Conservation (phyloP, 2,888 invertebrate species). For the Odontothrips loti region DNA sequence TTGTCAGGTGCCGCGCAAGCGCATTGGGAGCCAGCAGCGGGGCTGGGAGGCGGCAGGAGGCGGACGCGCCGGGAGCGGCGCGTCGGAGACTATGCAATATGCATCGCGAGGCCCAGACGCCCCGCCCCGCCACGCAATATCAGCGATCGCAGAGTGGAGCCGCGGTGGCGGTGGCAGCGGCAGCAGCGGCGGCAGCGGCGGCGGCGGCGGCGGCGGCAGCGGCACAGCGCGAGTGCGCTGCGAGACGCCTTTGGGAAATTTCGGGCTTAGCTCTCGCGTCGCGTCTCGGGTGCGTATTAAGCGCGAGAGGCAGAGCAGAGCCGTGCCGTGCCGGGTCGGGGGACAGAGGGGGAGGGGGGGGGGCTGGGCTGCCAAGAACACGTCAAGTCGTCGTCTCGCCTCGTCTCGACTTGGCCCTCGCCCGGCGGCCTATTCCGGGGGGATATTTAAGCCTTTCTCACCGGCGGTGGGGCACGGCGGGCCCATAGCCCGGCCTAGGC, state of each 20-base stretch:
- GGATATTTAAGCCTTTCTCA: too few species aligned
- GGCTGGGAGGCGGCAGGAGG: not conserved
- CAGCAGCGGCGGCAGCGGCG: not conserved
- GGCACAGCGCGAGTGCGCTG: not conserved
- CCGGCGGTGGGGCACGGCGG: too few species aligned
- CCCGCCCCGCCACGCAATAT: not conserved
- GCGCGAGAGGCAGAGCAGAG: not conserved
- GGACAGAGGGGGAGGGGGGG: not conserved
- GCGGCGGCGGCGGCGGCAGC: too few species aligned
- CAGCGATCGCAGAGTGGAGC: not conserved
- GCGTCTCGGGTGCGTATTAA: not conserved
- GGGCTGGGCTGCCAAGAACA: too few species aligned
- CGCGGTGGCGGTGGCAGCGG: too few species aligned
- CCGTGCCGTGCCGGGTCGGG: not conserved
- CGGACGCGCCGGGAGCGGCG: not conserved
- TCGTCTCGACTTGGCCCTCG: too few species aligned
- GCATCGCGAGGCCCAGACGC: not conserved
- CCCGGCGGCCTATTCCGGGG: too few species aligned
- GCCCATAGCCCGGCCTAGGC: too few species aligned
- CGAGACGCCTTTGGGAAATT: constrained; percentile 16
- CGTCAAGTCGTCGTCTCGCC: too few species aligned
- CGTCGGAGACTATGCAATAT: not conserved
- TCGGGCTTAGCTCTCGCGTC: not conserved
- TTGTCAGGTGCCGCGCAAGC: too few species aligned
- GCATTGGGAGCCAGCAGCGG: not conserved